Conservation (phyloP, 2,113 vertebrate genomes). For the Cyphomyrus plagiostoma region DNA sequence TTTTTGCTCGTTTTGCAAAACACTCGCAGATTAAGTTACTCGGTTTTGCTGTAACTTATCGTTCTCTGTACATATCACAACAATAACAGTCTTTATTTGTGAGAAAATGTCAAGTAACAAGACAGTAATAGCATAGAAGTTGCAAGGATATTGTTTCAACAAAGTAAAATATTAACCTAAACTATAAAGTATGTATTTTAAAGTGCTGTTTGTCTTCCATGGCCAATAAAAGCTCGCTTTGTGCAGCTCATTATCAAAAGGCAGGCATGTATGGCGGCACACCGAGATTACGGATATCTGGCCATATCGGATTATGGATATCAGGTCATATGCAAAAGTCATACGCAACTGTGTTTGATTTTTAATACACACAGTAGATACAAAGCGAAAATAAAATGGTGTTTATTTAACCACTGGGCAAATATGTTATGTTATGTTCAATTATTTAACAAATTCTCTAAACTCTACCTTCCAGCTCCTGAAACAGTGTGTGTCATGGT, state of each 20-base stretch:
- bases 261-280: neutral
- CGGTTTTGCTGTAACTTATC: neutral
- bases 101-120: neutral
- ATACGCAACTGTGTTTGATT: neutral
- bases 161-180: neutral
- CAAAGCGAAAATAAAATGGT: slow-evolving; percentile 5
- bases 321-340: neutral
- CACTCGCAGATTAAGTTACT: too few relatives aligned
- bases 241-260: neutral
- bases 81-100: neutral
- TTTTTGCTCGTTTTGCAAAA: too few relatives aligned
- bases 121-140: neutral
- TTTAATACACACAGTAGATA: neutral
- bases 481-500: neutral
- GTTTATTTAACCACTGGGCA: neutral
- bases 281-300: neutral
- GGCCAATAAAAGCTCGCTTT: neutral
- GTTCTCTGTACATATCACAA: neutral
- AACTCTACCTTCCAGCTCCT: neutral
- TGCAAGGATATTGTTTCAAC: neutral
- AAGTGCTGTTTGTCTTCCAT: neutral
- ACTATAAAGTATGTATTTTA: neutral
- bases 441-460: neutral
- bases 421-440: neutral
- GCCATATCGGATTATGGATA: neutral